Conservation (phyloP, 2,113 vertebrate species). For the Protobothrops flavoviridis region DNA sequence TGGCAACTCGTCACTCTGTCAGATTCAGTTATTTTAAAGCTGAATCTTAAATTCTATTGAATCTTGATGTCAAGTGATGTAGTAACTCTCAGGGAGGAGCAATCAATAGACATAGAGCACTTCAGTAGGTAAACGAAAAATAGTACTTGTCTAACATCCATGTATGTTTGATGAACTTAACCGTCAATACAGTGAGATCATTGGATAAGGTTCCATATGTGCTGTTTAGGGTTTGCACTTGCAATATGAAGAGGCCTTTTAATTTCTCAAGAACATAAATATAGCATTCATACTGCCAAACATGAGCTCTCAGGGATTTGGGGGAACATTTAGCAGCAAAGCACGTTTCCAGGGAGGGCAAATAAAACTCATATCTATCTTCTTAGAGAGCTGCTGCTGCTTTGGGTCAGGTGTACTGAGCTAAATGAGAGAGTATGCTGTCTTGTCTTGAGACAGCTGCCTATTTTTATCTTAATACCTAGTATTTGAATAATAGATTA, state of each 20-base stretch:
- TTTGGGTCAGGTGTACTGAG: neutral
- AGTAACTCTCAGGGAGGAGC: neutral
- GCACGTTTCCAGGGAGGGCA: neutral
- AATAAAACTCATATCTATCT: neutral
- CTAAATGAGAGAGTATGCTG: neutral
- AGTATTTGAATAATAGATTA: slow-evolving; percentile 26
- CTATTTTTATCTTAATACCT: neutral
- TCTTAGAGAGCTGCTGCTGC: neutral
- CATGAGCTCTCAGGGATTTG: neutral
- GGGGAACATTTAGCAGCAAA: neutral
- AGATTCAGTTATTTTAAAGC: neutral
- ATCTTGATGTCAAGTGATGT: neutral
- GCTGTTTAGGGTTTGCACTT: neutral
- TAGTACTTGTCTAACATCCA: neutral
- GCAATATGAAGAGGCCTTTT: neutral
- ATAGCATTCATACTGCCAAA: neutral
- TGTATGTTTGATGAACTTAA: neutral
- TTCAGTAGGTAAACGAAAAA: neutral
- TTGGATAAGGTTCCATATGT: neutral
- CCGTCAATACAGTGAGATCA: neutral
- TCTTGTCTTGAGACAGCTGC: neutral
- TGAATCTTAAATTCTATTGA: neutral
- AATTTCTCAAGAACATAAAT: neutral
- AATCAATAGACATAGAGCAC: neutral
- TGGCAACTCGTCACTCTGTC: neutral